Percentiles rank a stretch among this genome's conserved stretches.
Evolutionary conservation across 2,113 vertebrate species (phyloP).

Genomic region (Hemicordylus capensis): DNA sequence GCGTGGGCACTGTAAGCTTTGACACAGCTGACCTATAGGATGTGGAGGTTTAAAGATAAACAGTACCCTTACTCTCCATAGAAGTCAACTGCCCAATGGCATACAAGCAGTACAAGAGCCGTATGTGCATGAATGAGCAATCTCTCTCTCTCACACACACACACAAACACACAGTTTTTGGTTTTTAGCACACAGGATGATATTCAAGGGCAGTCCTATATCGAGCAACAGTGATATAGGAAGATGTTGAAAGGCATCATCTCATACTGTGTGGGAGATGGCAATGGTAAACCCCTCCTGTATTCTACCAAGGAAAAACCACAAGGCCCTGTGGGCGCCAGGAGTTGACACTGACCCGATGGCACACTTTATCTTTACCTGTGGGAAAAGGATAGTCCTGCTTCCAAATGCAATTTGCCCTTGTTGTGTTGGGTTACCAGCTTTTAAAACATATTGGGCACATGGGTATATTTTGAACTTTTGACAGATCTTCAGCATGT

Average conservation of each 20-base stretch:
- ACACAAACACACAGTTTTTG: background rate
- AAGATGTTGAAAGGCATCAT: too few relatives aligned
- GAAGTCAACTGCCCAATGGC: background rate
- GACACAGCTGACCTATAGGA: background rate
- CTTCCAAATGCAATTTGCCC: background rate
- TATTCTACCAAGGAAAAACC: too few relatives aligned
- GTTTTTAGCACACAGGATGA: background rate
- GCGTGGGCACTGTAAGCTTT: background rate
- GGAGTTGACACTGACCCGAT: too few relatives aligned
- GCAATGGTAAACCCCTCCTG: too few relatives aligned
- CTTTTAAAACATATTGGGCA: conserved; percentile 68
- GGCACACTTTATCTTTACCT: too few relatives aligned
- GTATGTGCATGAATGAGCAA: conserved; percentile 61
- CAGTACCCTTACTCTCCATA: background rate
- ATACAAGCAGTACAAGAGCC: background rate
- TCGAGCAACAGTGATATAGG: too few relatives aligned
- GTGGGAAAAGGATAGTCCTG: too few relatives aligned
- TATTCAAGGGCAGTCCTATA: background rate
- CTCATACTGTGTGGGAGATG: too few relatives aligned
- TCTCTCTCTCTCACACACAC: conserved; percentile 25
- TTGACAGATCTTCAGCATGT: too few relatives aligned
- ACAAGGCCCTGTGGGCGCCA: too few relatives aligned
- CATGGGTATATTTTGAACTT: conserved; percentile 67
- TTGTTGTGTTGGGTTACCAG: conserved; percentile 25
- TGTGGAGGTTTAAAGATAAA: background rate